These are phyloP conservation scores for Choreutis nemorana DNA, from an alignment of 2,888 invertebrate genomes.

Conservation along the genomic window DNA sequence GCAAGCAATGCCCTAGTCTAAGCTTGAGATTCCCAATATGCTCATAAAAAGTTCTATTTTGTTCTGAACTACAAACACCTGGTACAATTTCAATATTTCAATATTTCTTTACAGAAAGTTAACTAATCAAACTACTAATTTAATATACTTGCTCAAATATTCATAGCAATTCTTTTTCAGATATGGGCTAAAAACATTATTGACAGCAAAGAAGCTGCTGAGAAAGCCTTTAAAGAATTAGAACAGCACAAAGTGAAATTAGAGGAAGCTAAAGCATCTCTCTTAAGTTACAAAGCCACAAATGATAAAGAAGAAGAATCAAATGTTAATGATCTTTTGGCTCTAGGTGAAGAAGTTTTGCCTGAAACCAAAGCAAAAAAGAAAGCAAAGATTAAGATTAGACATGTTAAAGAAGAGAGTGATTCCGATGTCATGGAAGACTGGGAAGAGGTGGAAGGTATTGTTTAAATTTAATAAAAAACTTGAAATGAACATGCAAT, in stretches of 20 bases:
- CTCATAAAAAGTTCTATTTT: too few relatives aligned
- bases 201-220: constrained; percentile 48
- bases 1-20: too few relatives aligned
- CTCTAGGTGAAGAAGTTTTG: constrained; percentile 68
- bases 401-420: constrained; percentile 36
- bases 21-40: too few relatives aligned
- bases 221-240: constrained; percentile 61
- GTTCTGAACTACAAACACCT: too few relatives aligned
- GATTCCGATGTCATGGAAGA: constrained; percentile 75
- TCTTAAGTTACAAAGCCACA: constrained; percentile 53
- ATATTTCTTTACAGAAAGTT: too few relatives aligned
- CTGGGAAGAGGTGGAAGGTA: constrained; percentile 79
- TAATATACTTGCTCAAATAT: too few relatives aligned
- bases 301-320: constrained; percentile 22
- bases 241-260: constrained; percentile 67
- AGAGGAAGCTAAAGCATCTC: constrained; percentile 67
- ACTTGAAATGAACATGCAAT: too few relatives aligned
- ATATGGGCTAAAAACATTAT: constrained; percentile 37
- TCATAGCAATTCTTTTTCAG: too few relatives aligned
- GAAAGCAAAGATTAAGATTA: constrained; percentile 26
- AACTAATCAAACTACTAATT: too few relatives aligned
- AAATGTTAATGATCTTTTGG: constrained; percentile 71
- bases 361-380: constrained; percentile 17
- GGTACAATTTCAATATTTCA: too few relatives aligned
- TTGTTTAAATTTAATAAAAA: too few relatives aligned